Evolutionary conservation across 2,888 invertebrate genomes (phyloP), one percentile per base, ranked within the genome.

Genomic region (Branchipolynoe longqiensis): DNA sequence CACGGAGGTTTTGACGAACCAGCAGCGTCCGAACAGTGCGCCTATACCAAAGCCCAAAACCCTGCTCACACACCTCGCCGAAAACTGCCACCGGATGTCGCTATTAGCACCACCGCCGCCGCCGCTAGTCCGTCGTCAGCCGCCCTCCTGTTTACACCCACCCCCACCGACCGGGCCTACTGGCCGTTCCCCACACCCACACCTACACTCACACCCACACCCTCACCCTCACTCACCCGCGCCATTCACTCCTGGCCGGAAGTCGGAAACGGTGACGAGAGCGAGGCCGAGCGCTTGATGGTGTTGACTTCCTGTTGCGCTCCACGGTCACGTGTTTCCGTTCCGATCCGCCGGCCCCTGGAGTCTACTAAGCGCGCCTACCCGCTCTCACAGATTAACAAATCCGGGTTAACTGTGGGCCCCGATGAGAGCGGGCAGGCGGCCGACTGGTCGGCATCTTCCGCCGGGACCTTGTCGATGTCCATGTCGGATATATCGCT

Each of bases 191-290:
- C n/a, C n/a, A n/a, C n/a, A n/a, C n/a, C n/a, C n/a, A n/a, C n/a
- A n/a, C n/a, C n/a, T n/a, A n/a, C n/a, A n/a, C n/a, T n/a, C n/a
- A n/a, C n/a, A n/a, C n/a, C n/a, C n/a, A n/a, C n/a, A n/a, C n/a
- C 8, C 8, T 48, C 48, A 18, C 8, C 48, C 48, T 8, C 8
- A 18, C 8, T 12, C 48, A 18, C 48, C 48, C 28, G 4, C 28
- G 33, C 69, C 2, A 69, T 69, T 4, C 18, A 33, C 36, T 69
- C 69, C 69, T 69, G 69, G 69, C 36, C 69, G 36, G 69, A 69
- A 33, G 36, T 38, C 36, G 22, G 14, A 18, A 38, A 38, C 36
- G 12, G n/a, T 56, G 69, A 69, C 33, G 69, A 69, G 38, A n/a
- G 36, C 0, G 69, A 69, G 38, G 38, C 69, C 4, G 69, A 69